Evolutionary conservation across 2,797 vertebrate genomes (phyloP).

Genomic region (Xyrichtys novacula): DNA sequence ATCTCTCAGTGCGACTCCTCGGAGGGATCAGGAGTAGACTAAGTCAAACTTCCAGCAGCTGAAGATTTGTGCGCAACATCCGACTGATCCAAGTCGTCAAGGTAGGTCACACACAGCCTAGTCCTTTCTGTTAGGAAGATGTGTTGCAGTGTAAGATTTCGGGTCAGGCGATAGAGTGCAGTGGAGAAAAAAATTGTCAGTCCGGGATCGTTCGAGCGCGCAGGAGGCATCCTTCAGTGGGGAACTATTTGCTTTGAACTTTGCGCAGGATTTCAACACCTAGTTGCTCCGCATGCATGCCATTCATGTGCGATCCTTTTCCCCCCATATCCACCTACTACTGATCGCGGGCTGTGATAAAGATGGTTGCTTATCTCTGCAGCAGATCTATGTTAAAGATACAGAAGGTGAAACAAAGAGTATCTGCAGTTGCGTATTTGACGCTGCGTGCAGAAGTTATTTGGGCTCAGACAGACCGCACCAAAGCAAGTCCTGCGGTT

Average conservation of each 20-base stretch:
- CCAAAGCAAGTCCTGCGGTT: slow-evolving; percentile 52
- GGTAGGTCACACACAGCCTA: slow-evolving; percentile 71
- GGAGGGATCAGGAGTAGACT: slow-evolving; percentile 82
- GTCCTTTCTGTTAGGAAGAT: slow-evolving; percentile 22
- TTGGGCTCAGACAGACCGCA: slow-evolving; percentile 57
- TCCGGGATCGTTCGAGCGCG: slow-evolving; percentile 71
- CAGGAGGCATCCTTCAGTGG: slow-evolving; percentile 58
- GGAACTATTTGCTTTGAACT: slow-evolving; percentile 77
- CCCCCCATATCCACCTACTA: slow-evolving; percentile 11
- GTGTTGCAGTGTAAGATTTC: slow-evolving; percentile 56
- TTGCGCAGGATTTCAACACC: slow-evolving; percentile 74
- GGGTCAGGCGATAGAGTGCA: slow-evolving; percentile 65
- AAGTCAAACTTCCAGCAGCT: slow-evolving; percentile 81
- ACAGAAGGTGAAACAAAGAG: slow-evolving; percentile 73
- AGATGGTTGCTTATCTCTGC: slow-evolving; percentile 49
- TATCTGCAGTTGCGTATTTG: slow-evolving; percentile 76
- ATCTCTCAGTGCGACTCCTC: slow-evolving; percentile 83
- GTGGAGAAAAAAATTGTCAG: slow-evolving; percentile 72
- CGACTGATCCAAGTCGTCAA: slow-evolving; percentile 64
- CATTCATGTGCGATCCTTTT: slow-evolving; percentile 16
- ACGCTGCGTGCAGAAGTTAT: slow-evolving; percentile 76
- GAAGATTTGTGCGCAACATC: slow-evolving; percentile 67
- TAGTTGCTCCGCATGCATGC: slow-evolving; percentile 45
- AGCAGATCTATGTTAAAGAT: slow-evolving; percentile 65
- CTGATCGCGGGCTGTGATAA: slow-evolving; percentile 33